Conservation (phyloP, 37 sponge, comb jelly and placozoan genomes). For the Oopsacas minuta region DNA sequence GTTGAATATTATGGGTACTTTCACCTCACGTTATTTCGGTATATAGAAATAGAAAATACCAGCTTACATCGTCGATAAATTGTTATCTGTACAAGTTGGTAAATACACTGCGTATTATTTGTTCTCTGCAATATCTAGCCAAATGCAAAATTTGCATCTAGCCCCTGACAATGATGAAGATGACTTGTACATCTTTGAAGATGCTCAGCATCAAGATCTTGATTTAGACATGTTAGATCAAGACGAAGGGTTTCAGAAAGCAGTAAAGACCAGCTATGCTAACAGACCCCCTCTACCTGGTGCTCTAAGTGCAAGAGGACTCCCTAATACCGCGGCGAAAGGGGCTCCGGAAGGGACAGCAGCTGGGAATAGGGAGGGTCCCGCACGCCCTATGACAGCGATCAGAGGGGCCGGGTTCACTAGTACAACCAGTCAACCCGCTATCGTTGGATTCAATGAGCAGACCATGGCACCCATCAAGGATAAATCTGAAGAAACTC, state of each 20-base stretch:
- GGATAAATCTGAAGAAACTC: constrained; percentile 27
- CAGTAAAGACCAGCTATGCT: constrained; percentile 77
- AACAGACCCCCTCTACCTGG: constrained; percentile 53
- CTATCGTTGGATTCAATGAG: not conserved
- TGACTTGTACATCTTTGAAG: constrained; percentile 74
- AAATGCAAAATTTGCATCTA: constrained; percentile 53
- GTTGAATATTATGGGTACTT: no score
- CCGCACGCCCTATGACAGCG: constrained; percentile 81
- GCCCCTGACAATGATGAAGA: constrained; percentile 67
- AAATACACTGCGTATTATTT: no score
- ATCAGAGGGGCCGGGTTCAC: constrained; percentile 78
- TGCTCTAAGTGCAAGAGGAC: not conserved
- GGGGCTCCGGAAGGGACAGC: not conserved
- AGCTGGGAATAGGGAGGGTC: constrained; percentile 37
- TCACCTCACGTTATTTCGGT: no score
- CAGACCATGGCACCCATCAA: not conserved
- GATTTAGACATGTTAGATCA: constrained; percentile 64
- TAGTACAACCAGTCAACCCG: not conserved
- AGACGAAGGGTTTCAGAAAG: constrained; percentile 74
- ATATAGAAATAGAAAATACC: no score
- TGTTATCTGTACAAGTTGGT: no score
- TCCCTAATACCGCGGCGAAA: not conserved
- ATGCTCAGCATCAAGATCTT: constrained; percentile 27
- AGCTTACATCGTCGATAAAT: no score
- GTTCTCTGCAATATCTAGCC: no score